Conservation (phyloP, 2,797 vertebrate genomes). For the Cetoscarus ocellatus region DNA sequence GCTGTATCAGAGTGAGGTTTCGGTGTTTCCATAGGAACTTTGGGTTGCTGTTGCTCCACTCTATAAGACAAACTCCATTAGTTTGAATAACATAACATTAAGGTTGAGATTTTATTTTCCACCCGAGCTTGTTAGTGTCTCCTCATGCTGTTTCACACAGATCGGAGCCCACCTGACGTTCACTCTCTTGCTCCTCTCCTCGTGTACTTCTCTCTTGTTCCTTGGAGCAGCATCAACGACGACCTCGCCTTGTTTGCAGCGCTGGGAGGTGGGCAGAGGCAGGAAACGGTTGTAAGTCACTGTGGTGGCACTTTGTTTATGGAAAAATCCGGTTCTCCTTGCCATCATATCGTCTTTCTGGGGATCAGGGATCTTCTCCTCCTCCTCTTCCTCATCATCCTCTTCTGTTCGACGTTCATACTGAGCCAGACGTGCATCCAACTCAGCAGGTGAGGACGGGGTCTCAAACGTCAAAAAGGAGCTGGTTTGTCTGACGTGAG, state of each 20-base stretch:
- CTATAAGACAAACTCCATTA: conserved; percentile 67
- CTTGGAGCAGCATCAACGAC: conserved; percentile 50
- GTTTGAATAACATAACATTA: conserved; percentile 51
- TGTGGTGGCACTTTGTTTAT: conserved; percentile 68
- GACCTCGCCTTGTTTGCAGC: conserved; percentile 44
- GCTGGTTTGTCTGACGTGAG: conserved; percentile 38
- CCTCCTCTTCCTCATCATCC: conserved; percentile 76
- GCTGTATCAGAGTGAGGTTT: conserved; percentile 38
- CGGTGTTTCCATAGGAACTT: conserved; percentile 51
- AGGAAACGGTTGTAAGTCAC: conserved; percentile 73
- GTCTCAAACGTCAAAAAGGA: conserved; percentile 25
- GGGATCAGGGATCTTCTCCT: conserved; percentile 79
- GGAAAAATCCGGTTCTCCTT: conserved; percentile 85
- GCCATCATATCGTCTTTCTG: conserved; percentile 91
- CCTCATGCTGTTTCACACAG: conserved; percentile 36
- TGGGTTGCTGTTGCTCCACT: conserved; percentile 64
- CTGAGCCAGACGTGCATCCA: conserved; percentile 77
- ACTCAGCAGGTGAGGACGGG: conserved; percentile 58
- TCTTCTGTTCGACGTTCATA: conserved; percentile 71
- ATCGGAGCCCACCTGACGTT: conserved; percentile 72
- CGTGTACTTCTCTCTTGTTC: conserved; percentile 58
- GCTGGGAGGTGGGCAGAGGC: conserved; percentile 73
- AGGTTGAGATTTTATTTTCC: conserved; percentile 27
- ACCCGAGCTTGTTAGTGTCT: conserved; percentile 56
- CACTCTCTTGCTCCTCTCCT: conserved; percentile 49